Percentiles rank a stretch among this genome's conserved stretches.
These are phyloP conservation scores for Anagrus nilaparvatae DNA, from an alignment of 1,140 invertebrate genomes.

Conservation along the genomic window DNA sequence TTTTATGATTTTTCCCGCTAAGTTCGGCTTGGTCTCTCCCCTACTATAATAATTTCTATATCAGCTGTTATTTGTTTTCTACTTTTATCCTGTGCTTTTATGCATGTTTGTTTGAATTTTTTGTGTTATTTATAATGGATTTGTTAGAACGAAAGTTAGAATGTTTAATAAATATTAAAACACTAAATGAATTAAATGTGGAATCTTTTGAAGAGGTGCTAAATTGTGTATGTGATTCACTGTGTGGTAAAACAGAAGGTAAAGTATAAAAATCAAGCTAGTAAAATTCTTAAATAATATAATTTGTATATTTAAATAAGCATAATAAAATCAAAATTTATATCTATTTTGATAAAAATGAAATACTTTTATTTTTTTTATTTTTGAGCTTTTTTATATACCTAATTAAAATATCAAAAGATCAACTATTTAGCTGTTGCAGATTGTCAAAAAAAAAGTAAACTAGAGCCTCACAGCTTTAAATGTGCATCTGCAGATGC, in stretches of 20 bases:
- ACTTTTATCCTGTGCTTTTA: too few relatives aligned
- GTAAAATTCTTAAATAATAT: constrained; percentile 3
- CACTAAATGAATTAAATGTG: constrained; percentile 28
- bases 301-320: constrained; percentile 3
- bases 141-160: constrained; percentile 22
- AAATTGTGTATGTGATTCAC: constrained; percentile 22
- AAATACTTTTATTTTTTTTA: background rate
- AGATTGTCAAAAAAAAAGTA: constrained; percentile 25
- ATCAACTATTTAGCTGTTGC: constrained; percentile 14
- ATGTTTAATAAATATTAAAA: constrained; percentile 24
- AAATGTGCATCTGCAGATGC: constrained; percentile 38
- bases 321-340: constrained; percentile 13
- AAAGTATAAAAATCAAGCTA: constrained; percentile 17
- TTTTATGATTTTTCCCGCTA: too few relatives aligned
- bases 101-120: too few relatives aligned
- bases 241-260: constrained; percentile 24
- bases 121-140: too few relatives aligned
- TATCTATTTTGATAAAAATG: constrained; percentile 2
- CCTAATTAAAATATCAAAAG: background rate
- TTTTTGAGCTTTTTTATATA: background rate
- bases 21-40: too few relatives aligned
- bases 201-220: constrained; percentile 32
- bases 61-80: too few relatives aligned
- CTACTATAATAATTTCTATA: too few relatives aligned
- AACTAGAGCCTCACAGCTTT: constrained; percentile 33